Base-by-base conservation (phyloP, 2,113 vertebrate species). In the Heterocephalus glaber region DNA sequence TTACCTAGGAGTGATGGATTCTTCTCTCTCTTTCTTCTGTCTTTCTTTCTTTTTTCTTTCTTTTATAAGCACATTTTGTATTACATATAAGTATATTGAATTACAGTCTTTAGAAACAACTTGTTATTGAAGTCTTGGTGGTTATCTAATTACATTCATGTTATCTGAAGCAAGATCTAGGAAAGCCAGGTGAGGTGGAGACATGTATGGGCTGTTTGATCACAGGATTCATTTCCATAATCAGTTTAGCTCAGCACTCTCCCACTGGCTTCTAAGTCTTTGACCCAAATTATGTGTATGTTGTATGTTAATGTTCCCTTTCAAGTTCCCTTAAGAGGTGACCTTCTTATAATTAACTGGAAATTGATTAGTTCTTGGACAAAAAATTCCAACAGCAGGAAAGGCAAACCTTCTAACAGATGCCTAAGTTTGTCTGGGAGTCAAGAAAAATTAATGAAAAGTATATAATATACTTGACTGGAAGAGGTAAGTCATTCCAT, bases 371-470 rank as follows among this genome's bases (percentile, higher is more conserved):
- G 66, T 66, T 28, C 77, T 90, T 65, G 17, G 33, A 7, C 11
- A 47, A 72, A 84, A 86, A 52, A 60, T 86, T 86, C 14, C 17
- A 82, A 14, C 26, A 93, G 10, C 52, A 84, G 54, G 80, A 77
- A 70, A 86, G 19, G 56, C 10, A 65, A 90, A 26, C 92, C 19
- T 60, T 66, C 72, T 35, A 79, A 92, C 5, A 96, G 44, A 80
- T 93, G 33, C 54, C 28, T 90, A 76, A 85, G 35, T 70, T 92
- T 89, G 44, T 91, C 89, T 94, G 68, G 47, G 96, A 68, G 47
- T 81, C 22, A 80, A 89, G 66, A 95, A 97, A 94, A 35, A 61
- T 72, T 30, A 54, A 74, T 82, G 38, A 95, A 92, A 97, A 87
- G 19, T 16, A 83, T 41, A 63, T 63, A 60, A 82, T 9, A 19